A percentile compares a stretch with the other conserved stretches of the same genome.
Conservation (phyloP, 37 sponge, comb jelly and placozoan species). For the Cladorhizidae sp. region DNA sequence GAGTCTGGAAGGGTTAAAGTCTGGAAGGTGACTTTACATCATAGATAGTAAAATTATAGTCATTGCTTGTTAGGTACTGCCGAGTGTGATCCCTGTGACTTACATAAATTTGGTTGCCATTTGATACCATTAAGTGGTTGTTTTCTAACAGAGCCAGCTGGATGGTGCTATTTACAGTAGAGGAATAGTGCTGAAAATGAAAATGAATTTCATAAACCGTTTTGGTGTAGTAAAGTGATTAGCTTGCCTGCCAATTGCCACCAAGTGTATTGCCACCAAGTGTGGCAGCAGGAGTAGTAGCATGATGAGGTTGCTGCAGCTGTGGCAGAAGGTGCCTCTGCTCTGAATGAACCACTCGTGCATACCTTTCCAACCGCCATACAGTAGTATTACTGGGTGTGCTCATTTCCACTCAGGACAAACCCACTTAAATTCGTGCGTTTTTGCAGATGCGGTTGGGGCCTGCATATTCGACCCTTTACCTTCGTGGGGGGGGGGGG, state of each 20-base stretch:
- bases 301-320: constrained; percentile 3
- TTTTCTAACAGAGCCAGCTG: constrained; percentile 48
- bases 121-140: constrained; percentile 50
- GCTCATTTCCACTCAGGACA: too few species aligned
- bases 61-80: neutral
- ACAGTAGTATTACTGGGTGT: neutral
- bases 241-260: constrained; percentile 56
- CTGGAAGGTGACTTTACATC: neutral
- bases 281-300: too few species aligned
- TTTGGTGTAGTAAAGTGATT: neutral
- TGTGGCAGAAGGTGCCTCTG: neutral
- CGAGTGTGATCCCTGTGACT: neutral
- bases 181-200: constrained; percentile 35
- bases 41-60: neutral
- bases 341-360: constrained; percentile 51
- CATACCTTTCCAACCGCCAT: constrained; percentile 79
- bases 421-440: too few species aligned
- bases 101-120: constrained; percentile 51
- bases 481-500: too few species aligned
- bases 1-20: neutral
- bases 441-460: too few species aligned
- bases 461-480: too few species aligned
- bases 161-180: constrained; percentile 25
- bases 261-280: too few species aligned
- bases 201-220: neutral